Evolutionary conservation across 2,797 vertebrate genomes (phyloP).

Genomic region (Enteromius radiatus): DNA sequence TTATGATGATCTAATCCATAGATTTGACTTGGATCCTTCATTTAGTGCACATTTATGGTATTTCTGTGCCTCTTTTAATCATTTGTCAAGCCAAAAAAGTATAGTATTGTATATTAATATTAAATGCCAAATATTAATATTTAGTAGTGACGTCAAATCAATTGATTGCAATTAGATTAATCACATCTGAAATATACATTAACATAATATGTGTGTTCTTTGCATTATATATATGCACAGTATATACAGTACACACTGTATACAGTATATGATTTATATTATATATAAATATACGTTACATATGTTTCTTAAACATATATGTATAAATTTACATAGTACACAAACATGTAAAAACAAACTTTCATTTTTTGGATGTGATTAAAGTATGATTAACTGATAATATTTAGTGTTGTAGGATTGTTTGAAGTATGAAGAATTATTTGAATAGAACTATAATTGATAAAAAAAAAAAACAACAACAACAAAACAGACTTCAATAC

Average conservation of each 20-base stretch:
- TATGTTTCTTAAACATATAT: too few species aligned
- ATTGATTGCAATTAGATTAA: too few species aligned
- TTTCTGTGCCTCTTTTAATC: background rate
- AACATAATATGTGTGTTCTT: too few species aligned
- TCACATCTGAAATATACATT: too few species aligned
- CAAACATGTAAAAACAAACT: too few species aligned
- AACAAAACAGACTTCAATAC: background rate
- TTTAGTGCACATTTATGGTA: background rate
- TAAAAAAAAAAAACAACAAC: background rate
- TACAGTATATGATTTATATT: too few species aligned
- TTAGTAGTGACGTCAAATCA: background rate
- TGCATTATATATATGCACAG: too few species aligned
- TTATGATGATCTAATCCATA: too few species aligned
- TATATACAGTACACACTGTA: too few species aligned
- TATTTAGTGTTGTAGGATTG: background rate
- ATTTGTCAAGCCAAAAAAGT: background rate
- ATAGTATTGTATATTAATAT: too few species aligned
- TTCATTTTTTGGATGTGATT: background rate
- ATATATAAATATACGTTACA: too few species aligned
- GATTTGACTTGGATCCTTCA: background rate
- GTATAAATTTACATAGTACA: too few species aligned
- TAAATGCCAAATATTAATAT: background rate
- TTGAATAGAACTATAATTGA: background rate
- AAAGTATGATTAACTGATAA: background rate
- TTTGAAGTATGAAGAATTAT: background rate